A percentile compares a stretch with the other conserved stretches of the same genome.
These are phyloP conservation scores for Epizoanthus scotinus DNA, from an alignment of 92 coral and sea anemone genomes.

Conservation along the genomic window DNA sequence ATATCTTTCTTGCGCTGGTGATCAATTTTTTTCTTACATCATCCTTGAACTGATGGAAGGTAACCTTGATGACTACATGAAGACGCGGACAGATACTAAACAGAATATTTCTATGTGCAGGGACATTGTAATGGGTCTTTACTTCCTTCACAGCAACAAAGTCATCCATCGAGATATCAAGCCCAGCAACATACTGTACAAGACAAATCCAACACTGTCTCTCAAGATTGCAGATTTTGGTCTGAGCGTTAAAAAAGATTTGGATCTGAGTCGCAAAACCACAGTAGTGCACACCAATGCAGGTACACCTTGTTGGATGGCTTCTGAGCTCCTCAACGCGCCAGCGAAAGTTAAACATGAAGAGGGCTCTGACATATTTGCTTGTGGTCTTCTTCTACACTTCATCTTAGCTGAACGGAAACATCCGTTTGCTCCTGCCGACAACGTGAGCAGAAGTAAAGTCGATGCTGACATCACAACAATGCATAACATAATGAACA, in stretches of 20 bases:
- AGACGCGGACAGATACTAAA: not conserved
- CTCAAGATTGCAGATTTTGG: conserved; percentile 68
- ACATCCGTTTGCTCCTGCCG: not conserved
- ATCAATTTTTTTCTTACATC: conserved; percentile 21
- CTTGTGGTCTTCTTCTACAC: conserved; percentile 60
- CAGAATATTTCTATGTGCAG: conserved; percentile 26
- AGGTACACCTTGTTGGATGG: conserved; percentile 60
- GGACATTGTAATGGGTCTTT: conserved; percentile 41
- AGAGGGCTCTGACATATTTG: conserved; percentile 44
- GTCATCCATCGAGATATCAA: conserved; percentile 67
- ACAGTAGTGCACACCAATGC: conserved; percentile 43
- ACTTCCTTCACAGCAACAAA: conserved; percentile 35
- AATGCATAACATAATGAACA: not conserved
- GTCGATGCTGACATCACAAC: not conserved
- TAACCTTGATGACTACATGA: conserved; percentile 33
- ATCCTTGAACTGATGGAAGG: conserved; percentile 59
- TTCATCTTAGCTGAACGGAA: conserved; percentile 8
- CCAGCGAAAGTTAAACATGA: not conserved
- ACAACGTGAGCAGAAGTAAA: not conserved
- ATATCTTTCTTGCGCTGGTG: conserved; percentile 9
- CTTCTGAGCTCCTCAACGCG: conserved; percentile 46
- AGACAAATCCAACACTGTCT: conserved; percentile 36
- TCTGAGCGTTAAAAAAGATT: conserved; percentile 40
- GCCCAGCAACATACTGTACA: conserved; percentile 61
- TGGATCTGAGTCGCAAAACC: not conserved